Conservation (phyloP, 1,140 invertebrate genomes). For the Agrypnia vestita region DNA sequence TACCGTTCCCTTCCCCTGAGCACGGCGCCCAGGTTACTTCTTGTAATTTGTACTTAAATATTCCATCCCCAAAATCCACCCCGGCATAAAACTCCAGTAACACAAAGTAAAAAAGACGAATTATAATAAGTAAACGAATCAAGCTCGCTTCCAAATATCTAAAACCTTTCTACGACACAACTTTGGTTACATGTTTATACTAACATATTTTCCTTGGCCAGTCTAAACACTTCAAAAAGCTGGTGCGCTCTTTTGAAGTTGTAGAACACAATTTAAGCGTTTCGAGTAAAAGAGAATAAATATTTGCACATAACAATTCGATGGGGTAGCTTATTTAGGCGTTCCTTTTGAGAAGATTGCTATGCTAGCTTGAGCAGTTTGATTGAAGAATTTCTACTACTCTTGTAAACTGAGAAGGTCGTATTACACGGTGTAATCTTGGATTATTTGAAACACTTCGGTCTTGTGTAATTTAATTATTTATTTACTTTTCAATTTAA, state of each 20-base stretch:
- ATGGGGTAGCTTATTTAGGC: neutral
- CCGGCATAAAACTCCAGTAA: neutral
- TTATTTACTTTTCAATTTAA: neutral
- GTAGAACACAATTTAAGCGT: neutral
- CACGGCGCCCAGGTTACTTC: constrained; percentile 11
- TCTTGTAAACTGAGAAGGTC: constrained; percentile 17
- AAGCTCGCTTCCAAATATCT: neutral
- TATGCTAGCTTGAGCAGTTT: neutral
- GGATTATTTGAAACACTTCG: constrained; percentile 13
- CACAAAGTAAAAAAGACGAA: neutral
- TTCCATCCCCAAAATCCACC: neutral
- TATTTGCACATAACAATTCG: neutral
- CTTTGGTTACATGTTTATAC: neutral
- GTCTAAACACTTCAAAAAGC: constrained; percentile 20
- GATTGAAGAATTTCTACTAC: neutral
- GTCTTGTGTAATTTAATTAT: constrained; percentile 1
- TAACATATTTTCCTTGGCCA: neutral
- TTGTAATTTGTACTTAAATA: constrained; percentile 36
- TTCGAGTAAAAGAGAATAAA: neutral
- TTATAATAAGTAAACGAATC: neutral
- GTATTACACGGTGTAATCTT: constrained; percentile 29
- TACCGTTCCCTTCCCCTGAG: neutral
- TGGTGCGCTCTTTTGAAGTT: neutral
- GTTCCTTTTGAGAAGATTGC: neutral
- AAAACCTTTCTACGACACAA: neutral